These are phyloP conservation scores for Baryphthengus martii DNA, from an alignment of 2,113 vertebrate species.

Conservation along the genomic window DNA sequence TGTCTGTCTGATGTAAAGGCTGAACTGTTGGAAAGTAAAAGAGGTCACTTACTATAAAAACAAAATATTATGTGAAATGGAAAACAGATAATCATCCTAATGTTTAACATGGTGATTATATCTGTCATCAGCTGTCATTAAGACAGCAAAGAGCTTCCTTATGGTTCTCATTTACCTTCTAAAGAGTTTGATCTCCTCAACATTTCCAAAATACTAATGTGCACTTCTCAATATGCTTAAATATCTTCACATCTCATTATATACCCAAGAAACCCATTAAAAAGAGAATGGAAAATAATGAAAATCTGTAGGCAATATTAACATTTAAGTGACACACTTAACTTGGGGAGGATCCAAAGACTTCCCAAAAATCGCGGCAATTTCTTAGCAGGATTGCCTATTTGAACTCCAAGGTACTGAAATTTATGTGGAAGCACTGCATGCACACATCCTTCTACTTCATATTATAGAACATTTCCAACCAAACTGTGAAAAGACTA, in stretches of 20 bases:
- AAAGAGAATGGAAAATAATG: not conserved
- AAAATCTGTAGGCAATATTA: no score
- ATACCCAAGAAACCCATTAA: not conserved
- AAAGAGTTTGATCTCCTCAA: not conserved
- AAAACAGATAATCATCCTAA: not conserved
- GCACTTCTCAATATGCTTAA: not conserved
- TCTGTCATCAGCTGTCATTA: not conserved
- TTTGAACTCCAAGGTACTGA: not conserved
- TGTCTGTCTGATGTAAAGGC: constrained; percentile 85
- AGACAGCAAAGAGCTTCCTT: not conserved
- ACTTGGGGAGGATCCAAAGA: not conserved
- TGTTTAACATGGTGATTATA: not conserved
- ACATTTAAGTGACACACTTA: not conserved
- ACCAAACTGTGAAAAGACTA: not conserved
- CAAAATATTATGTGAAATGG: not conserved
- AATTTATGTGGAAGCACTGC: not conserved
- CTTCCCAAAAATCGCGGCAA: not conserved
- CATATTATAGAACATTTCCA: not conserved
- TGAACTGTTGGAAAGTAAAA: constrained; percentile 76
- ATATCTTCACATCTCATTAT: not conserved
- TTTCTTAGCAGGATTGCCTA: not conserved
- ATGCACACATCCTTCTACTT: fast-evolving
- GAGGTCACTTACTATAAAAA: not conserved
- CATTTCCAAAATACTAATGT: not conserved
- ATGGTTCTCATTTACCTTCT: not conserved